Conservation (phyloP, 1,140 invertebrate genomes). For the Drosophila nikananu region DNA sequence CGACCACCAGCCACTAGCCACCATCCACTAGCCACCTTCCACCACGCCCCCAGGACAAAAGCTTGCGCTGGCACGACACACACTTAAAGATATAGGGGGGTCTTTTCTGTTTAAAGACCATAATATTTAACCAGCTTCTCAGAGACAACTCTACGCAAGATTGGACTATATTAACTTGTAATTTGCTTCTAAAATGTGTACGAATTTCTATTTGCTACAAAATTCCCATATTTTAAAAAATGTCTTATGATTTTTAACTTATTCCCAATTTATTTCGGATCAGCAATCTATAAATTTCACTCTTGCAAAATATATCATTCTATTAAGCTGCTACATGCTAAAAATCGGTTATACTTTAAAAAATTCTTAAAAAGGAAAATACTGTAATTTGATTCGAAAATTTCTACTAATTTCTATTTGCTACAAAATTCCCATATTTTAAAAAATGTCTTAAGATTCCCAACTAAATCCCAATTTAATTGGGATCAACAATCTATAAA, state of each 20-base stretch:
- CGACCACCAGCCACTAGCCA: conserved; percentile 23
- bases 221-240: neutral
- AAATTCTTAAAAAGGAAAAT: no score
- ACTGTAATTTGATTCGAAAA: no score
- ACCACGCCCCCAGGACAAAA: conserved; percentile 29
- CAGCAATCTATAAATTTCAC: neutral
- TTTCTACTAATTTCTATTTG: no score
- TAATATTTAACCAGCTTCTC: neutral
- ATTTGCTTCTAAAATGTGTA: neutral
- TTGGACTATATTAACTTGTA: no score
- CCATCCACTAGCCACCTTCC: neutral
- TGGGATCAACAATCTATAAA: no score
- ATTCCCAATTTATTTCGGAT: neutral
- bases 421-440: no score
- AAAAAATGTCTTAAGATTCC: no score
- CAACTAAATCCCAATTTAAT: no score
- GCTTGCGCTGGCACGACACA: conserved; percentile 25
- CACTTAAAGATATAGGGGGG: neutral
- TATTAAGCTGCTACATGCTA: no score
- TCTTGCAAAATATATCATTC: neutral
- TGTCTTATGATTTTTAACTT: neutral
- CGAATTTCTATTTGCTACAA: no score
- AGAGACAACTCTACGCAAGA: no score
- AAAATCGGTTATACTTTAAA: no score
- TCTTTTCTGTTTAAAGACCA: neutral